Evolutionary conservation across 1,140 invertebrate genomes (phyloP), one percentile per base, ranked within the genome.

Genomic region (Brachionus paranguensis): DNA sequence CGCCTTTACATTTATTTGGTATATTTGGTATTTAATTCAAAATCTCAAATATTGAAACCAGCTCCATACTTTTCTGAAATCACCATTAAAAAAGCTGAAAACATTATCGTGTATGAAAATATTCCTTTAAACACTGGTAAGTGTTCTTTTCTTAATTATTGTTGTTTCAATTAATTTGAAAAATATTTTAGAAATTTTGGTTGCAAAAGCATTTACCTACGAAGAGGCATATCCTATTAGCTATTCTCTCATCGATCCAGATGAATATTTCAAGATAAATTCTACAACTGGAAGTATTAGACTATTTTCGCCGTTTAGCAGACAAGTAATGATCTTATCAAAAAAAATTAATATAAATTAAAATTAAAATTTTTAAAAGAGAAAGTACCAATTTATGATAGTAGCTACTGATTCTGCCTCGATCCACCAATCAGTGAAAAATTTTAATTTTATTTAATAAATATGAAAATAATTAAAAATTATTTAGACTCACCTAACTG

Each of bases 341-440:
- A 41, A n/a, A 37, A 24, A 29, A 27, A 11, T 3, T 45, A 45
- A n/a, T n/a, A n/a, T 8, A 78, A 41, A n/a, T 1, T 4, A 0
- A 6, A 55, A 6, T 12, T 53, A 17, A n/a, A 6, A 79, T 47
- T 45, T 74, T 74, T n/a, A 41, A 37, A 24, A 81, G 78, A 60
- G 14, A 81, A 81, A 64, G 24, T 81, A 64, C 27, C 64, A 60
- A 81, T 81, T 81, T 47, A 64, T 50, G 6, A 81, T 81, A 37
- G 29, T 64, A 6, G 78, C 78, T 20, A 27, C 33, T 24, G 53
- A 81, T 47, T 64, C 53, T 5, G 78, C 17, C 12, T 50, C 27
- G 12, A 43, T 43, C 24, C 0, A 81, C 12, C 78, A 81, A 81
- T 81, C 78, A 12, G 78, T 81, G 27, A 64, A n/a, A 8, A 37